These are phyloP conservation scores for Abrostola triplasia DNA, from an alignment of 2,888 invertebrate species.

Conservation along the genomic window DNA sequence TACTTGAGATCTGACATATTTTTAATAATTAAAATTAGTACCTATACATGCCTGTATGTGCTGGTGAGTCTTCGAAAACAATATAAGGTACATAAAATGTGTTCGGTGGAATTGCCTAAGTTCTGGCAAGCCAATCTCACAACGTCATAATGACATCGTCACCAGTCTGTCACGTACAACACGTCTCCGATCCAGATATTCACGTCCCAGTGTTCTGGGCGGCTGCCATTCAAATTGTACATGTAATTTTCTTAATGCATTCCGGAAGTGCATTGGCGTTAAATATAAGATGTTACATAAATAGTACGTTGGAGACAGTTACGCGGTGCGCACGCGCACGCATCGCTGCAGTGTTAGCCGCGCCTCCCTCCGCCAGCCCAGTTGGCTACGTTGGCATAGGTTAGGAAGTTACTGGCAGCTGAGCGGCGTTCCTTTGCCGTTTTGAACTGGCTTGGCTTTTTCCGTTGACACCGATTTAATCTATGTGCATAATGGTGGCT, in stretches of 20 bases:
- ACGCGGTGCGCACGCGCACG: constrained; percentile 22
- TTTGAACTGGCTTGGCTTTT: constrained; percentile 55
- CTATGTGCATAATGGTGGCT: constrained; percentile 31
- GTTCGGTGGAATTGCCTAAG: too few species aligned
- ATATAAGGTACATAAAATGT: too few species aligned
- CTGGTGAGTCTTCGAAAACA: too few species aligned
- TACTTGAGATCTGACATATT: too few species aligned
- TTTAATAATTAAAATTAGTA: too few species aligned
- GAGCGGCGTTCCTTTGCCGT: constrained; percentile 47
- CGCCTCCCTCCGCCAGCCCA: constrained; percentile 25
- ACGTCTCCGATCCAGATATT: background rate
- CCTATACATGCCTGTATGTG: too few species aligned
- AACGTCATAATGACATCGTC: background rate
- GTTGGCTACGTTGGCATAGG: constrained; percentile 58
- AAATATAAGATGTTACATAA: constrained; percentile 50
- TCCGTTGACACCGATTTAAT: constrained; percentile 53
- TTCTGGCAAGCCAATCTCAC: too few species aligned
- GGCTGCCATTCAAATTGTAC: constrained; percentile 44
- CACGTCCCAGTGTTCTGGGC: constrained; percentile 19
- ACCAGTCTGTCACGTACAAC: background rate
- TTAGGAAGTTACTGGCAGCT: constrained; percentile 59
- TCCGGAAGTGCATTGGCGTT: constrained; percentile 44
- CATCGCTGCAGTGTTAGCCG: constrained; percentile 17
- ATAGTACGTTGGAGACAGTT: constrained; percentile 33
- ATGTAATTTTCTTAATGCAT: constrained; percentile 41